Evolutionary conservation across 2,888 invertebrate genomes (phyloP), one percentile per base, ranked within the genome.

Genomic region (Dynastes maya): DNA sequence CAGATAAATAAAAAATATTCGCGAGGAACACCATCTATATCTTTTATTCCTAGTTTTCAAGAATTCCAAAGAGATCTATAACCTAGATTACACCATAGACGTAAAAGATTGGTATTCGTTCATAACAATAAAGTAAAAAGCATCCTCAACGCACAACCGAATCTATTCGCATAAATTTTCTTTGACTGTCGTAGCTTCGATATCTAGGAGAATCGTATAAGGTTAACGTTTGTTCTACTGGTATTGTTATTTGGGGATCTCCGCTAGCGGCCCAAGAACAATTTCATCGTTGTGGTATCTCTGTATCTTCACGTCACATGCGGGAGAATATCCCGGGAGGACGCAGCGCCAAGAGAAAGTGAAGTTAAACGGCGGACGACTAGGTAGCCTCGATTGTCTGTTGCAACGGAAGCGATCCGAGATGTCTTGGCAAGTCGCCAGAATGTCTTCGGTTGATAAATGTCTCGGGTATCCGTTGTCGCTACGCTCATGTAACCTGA

Each of bases 391-490:
- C 51, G 29, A 68, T 68, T 68, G 68, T 68, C 27, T 51, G 68
- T 40, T 68, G 68, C 68, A 49, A 51, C 65, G 68, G 68, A 68
- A 68, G 51, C 68, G 49, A 51, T 51, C 51, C 22, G 27, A 68
- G 68, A 51, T 51, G 27, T 51, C 27, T 68, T 68, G 68, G 68
- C 45, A 22, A 13, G 51, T 11, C n/a, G 68, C 68, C 68, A 68
- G 51, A 29, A 16, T 5, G 32, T 63, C 63, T 49, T 51, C 51
- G 9, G 8, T 16, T 29, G 49, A 49, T 11, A 68, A 49, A 68
- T 68, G 27, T 68, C 68, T 68, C 49, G n/a, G 55, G 40, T 16
- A 9, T 65, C 37, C 45, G 11, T 64, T 64, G 22, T 45, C 67
- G 67, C 45, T 27, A 63, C 9, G 63, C 27, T 32, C 63, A 27